Base-by-base conservation (phyloP, 2,797 vertebrate species). In the Clarias platycephalus region DNA sequence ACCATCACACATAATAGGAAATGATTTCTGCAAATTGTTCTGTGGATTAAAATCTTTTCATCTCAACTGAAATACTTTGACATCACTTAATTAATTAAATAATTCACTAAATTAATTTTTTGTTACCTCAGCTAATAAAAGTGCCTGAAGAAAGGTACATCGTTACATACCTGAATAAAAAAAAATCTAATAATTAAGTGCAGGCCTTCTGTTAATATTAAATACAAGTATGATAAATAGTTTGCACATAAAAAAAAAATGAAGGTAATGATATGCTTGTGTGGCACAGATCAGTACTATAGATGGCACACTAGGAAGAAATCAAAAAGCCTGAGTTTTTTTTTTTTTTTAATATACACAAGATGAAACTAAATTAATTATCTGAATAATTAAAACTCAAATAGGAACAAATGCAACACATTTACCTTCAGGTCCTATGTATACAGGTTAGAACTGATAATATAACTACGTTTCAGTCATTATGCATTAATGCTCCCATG, bases 81-180 rank as follows among this genome's bases (percentile, higher is more conserved):
- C 26, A 62, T 37, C 49, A 49, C 44, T 12, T 49, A 53, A 3
- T 49, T 16, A 71, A 78, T 60, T 24, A n/a, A 5, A 37, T 53
- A 53, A 18, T 12, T 80, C 75, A 64, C 24, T 60, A 22, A 84
- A 58, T 79, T 26, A 84, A 58, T 79, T 5, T 28, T 15, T 75
- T 34, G 28, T 62, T 80, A 28, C 3, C 4, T 5, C 63, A n/a
- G 3, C 62, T 40, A 67, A 57, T 28, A 72, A 58, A 26, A 86
- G 58, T 75, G 68, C 22, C 8, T 58, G 37, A 75, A 31, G 60
- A 74, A 82, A 15, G 75, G 37, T 66, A 81, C 49, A 62, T 83
- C 34, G 15, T 9, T 74, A 75, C 83, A 82, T 75, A 84, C 84
- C 81, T 68, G 77, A 88, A 78, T 84, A 53, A 80, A 66, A 12